Evolutionary conservation across 2,888 invertebrate genomes (phyloP).

Genomic region (Pterostichus madidus): DNA sequence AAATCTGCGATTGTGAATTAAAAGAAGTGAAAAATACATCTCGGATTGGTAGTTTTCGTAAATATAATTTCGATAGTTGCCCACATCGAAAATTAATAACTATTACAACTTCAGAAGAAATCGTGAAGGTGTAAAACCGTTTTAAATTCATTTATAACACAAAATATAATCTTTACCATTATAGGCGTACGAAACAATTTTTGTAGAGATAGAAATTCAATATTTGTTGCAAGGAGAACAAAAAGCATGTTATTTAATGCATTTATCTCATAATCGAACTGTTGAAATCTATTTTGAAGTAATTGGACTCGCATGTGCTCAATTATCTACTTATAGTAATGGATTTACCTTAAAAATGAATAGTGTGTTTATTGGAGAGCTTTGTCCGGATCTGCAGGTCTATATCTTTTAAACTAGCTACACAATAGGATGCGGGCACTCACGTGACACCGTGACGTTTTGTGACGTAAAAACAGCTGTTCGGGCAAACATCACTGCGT

Average conservation of each 20-base stretch:
- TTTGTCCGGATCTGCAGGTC: constrained; percentile 44
- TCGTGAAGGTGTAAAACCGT: not conserved
- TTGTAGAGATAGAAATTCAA: constrained; percentile 10
- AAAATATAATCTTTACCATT: not conserved
- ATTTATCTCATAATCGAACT: constrained; percentile 52
- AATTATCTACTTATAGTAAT: constrained; percentile 11
- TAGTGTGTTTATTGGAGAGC: constrained; percentile 45
- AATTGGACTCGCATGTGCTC: not conserved
- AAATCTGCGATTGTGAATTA: constrained; percentile 50
- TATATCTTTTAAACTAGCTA: not conserved
- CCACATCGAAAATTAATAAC: constrained; percentile 41
- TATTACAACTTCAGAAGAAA: not conserved
- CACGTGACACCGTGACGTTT: too few relatives aligned
- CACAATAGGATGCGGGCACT: not conserved
- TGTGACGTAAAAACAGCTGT: too few relatives aligned
- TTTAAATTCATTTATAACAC: too few relatives aligned
- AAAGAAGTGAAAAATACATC: constrained; percentile 8
- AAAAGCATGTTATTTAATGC: constrained; percentile 22
- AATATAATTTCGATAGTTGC: constrained; percentile 44
- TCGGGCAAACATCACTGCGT: too few relatives aligned
- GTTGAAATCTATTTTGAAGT: constrained; percentile 47
- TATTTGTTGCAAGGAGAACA: not conserved
- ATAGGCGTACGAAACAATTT: constrained; percentile 3
- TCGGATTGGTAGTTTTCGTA: constrained; percentile 10
- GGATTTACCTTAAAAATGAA: constrained; percentile 29